Conservation (phyloP, 2,113 vertebrate genomes). For the Motacilla tschutschensis region DNA sequence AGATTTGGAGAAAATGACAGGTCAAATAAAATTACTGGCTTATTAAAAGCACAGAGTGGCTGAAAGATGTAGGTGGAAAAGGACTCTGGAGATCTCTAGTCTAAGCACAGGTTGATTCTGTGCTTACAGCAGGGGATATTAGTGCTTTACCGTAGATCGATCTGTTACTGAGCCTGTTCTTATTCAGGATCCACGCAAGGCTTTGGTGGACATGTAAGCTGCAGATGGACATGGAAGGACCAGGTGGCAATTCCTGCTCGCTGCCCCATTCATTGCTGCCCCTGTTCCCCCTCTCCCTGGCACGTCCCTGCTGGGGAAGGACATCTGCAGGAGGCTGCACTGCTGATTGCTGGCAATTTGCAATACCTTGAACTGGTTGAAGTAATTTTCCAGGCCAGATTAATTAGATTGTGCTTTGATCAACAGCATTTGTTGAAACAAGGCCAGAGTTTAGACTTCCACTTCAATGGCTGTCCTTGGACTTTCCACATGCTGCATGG, state of each 20-base stretch:
- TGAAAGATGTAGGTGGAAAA: conserved; percentile 37
- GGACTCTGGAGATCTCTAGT: conserved; percentile 16
- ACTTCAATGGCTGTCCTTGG: conserved; percentile 7
- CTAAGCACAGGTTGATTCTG: conserved; percentile 19
- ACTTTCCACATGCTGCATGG: neutral
- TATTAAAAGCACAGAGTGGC: conserved; percentile 33
- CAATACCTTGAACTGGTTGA: neutral
- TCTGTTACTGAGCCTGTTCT: neutral
- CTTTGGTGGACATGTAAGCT: neutral
- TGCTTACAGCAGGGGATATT: neutral
- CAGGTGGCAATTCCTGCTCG: neutral
- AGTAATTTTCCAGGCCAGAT: conserved; percentile 15
- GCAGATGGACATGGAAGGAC: neutral
- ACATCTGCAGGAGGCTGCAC: neutral
- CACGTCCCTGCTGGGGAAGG: neutral
- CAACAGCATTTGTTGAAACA: conserved; percentile 17
- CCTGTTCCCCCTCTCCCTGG: neutral
- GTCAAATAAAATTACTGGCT: conserved; percentile 44
- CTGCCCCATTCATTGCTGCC: neutral
- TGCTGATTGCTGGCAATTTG: neutral
- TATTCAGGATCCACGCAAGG: neutral
- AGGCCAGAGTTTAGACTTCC: conserved; percentile 5
- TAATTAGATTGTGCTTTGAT: conserved; percentile 48
- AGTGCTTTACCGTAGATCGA: neutral
- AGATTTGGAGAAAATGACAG: conserved; percentile 41